A percentile compares a stretch with the other conserved stretches of the same genome.
Evolutionary conservation across 2,888 invertebrate species (phyloP).

Genomic region (Drosophila recens): DNA sequence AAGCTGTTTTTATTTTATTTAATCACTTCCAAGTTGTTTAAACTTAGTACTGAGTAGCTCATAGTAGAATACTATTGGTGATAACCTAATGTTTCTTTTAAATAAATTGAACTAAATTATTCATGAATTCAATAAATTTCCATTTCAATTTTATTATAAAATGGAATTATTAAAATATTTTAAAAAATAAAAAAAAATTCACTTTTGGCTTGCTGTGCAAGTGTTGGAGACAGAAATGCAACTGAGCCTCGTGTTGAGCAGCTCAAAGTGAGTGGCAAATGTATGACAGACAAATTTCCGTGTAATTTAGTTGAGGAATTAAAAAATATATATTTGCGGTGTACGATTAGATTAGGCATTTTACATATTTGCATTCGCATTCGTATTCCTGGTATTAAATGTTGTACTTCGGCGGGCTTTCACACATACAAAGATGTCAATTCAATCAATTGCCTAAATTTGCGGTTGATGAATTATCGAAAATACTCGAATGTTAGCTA

Average conservation of each 20-base stretch:
- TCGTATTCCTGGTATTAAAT: neutral
- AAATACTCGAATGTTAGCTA: neutral
- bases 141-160: no score
- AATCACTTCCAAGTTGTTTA: no score
- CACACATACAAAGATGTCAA: neutral
- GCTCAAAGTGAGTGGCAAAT: neutral
- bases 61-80: no score
- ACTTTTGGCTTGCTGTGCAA: neutral
- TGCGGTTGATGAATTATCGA: neutral
- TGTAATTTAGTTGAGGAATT: neutral
- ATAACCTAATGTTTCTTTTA: no score
- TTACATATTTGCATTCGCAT: neutral
- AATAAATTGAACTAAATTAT: neutral
- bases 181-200: neutral
- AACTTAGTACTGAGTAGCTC: no score
- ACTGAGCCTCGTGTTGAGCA: constrained; percentile 8
- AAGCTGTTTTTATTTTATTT: neutral
- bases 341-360: neutral
- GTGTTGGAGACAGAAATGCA: neutral
- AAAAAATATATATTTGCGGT: neutral
- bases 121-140: neutral
- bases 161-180: neutral
- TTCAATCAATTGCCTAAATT: neutral
- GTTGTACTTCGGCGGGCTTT: neutral
- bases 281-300: neutral